Evolutionary conservation across 1,140 invertebrate species (phyloP), one percentile per base, ranked within the genome.

Genomic region (Brachionus rotundiformis): DNA sequence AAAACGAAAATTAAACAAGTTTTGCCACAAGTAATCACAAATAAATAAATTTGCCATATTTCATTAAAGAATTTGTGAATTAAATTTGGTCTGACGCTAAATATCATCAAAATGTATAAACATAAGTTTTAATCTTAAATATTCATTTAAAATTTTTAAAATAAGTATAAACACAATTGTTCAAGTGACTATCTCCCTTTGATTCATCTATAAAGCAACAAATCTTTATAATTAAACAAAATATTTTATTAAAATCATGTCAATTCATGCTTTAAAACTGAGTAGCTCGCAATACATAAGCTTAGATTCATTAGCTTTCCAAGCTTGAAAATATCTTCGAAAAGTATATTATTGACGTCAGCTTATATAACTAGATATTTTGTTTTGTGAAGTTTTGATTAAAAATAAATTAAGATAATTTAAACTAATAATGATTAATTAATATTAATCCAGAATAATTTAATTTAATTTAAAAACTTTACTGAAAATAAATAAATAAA

Each of bases 261-360:
- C 47, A 54, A 54, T 54, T 19, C n/a, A 54, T 54, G 47, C 47
- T 54, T 54, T 54, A 19, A 54, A 54, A 54, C 47, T 54, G 47
- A 54, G 16, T 54, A 54, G 47, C 47, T 54, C 23, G 47, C n/a
- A 54, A 54, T 23, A 16, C 19, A 54, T 54, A 54, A 54, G 47
- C 47, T 54, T 8, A 19, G 19, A 54, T 54, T 54, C 2, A 54
- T 54, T 54, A 23, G 16, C 19, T 54, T 54, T 54, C 19, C 39
- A 41, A 41, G 10, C 39, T 11, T 11, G 39, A 41, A 54, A 54
- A 25, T 23, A 54, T 19, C 16, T 54, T 54, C 23, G 47, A 54
- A 54, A 54, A 19, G n/a, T 54, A 19, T 1, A 54, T 19, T 19
- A 54, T 23, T 54, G 47, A 54, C 47, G 47, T 23, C 47, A 54